Percentiles rank a stretch among this genome's conserved stretches.
Evolutionary conservation across 2,888 invertebrate species (phyloP).

Genomic region (Rutpela maculata): DNA sequence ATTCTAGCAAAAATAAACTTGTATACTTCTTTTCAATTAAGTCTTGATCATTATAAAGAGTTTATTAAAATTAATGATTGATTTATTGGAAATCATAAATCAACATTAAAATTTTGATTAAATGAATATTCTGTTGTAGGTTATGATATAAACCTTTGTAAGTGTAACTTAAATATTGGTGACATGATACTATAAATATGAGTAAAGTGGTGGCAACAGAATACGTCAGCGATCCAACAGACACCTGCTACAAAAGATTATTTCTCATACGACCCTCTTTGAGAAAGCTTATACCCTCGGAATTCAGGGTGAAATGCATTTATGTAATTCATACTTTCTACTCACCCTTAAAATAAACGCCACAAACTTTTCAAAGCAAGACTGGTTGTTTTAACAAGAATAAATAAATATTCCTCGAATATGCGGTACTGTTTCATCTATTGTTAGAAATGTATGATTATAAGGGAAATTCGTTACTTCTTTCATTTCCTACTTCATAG

Average conservation of each 20-base stretch:
- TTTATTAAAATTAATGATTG: too few relatives aligned
- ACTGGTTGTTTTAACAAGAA: background rate
- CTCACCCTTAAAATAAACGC: slow-evolving; percentile 40
- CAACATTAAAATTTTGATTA: background rate
- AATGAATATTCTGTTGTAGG: background rate
- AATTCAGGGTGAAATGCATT: slow-evolving; percentile 42
- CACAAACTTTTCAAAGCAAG: slow-evolving; percentile 8
- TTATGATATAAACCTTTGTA: background rate
- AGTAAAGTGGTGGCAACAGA: slow-evolving; percentile 44
- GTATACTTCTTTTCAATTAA: too few relatives aligned
- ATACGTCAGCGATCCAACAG: slow-evolving; percentile 50
- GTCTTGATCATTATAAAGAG: too few relatives aligned
- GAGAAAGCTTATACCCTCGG: slow-evolving; percentile 44
- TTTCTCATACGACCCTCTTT: slow-evolving; percentile 51
- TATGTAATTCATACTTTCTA: slow-evolving; percentile 43
- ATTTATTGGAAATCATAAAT: background rate
- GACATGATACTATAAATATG: slow-evolving; percentile 17
- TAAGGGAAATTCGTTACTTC: background rate
- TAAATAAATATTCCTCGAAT: background rate
- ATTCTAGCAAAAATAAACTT: too few relatives aligned
- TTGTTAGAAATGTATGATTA: background rate
- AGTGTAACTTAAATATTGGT: slow-evolving; percentile 11
- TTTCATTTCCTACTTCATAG: background rate
- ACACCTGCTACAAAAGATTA: slow-evolving; percentile 55
- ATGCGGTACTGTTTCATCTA: too few relatives aligned